Evolutionary conservation across 1,140 invertebrate species (phyloP), one percentile per base, ranked within the genome.

Genomic region (Drosophila grimshawi): DNA sequence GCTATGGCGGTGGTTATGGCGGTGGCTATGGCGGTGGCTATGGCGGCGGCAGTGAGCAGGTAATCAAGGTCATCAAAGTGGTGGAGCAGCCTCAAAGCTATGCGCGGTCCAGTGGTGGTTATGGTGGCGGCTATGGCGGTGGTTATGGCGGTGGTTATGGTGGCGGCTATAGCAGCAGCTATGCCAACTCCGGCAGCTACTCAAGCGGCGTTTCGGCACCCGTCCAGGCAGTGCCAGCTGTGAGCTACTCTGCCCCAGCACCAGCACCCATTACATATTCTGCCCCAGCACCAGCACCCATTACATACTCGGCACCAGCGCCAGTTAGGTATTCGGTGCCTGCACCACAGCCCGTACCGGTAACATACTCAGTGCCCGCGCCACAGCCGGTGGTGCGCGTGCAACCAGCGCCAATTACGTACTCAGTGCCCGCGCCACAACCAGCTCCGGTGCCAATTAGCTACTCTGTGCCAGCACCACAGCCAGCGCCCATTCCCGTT

Each of bases 31-130:
- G 80, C 0, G 72, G 83, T 0, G 77, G 82, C 5, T 80, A 83
- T 6, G 45, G 75, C 30, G 71, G 71, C 4, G 64, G 86, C n/a
- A 41, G 4, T 10, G 88, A 85, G 53, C 78, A 90, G 55, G 55
- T 90, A 6, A 67, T 90, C 11, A 85, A 81, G 55, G 33, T 90
- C 51, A 90, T 90, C 57, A 90, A 90, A 61, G 86, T 90, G 27
- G 68, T 90, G 32, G 81, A 90, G 27, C 80, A 75, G 46, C 70
- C 86, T 5, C 72, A 80, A 41, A 32, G 55, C n/a, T 79, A 72
- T 7, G 64, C 65, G 3, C 61, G 76, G 29, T 71, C 69, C 5
- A 70, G 52, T 5, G 45, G 70, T 10, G 56, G 76, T 52, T 80
- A 69, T 33, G 41, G 59, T 3, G 74, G 76, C 43, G 49, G 53